Percentiles rank a stretch among this genome's conserved stretches.
Conservation (phyloP, 2,888 invertebrate species). For the Tipula confusa region DNA sequence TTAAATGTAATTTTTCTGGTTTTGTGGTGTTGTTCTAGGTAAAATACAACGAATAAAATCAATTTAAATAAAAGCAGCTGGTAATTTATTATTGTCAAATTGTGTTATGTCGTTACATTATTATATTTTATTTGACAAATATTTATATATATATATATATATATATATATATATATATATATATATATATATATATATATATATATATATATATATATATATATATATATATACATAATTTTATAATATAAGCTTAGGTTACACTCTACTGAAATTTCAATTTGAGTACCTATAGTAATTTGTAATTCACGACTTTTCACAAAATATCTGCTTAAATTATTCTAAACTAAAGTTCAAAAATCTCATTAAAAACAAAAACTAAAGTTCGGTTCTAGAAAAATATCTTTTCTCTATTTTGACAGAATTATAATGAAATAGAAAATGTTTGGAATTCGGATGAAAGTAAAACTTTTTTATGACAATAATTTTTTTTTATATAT, state of each 20-base stretch:
- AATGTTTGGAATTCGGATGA: conserved; percentile 12
- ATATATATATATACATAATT: too few relatives aligned
- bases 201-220: too few relatives aligned
- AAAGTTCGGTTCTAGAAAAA: neutral
- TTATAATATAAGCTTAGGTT: too few relatives aligned
- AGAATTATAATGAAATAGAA: conserved; percentile 20
- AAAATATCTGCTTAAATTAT: neutral
- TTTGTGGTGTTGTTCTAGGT: neutral
- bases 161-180: too few relatives aligned
- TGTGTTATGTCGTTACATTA: neutral
- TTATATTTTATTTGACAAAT: neutral
- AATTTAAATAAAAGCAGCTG: neutral
- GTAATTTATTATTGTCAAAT: neutral
- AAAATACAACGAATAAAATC: neutral
- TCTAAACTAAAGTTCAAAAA: conserved; percentile 25
- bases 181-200: too few relatives aligned
- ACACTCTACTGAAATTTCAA: too few relatives aligned
- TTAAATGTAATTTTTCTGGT: neutral
- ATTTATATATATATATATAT: too few relatives aligned
- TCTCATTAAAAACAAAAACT: neutral
- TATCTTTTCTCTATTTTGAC: neutral
- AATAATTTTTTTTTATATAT: neutral
- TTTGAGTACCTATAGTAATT: too few relatives aligned
- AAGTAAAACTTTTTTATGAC: conserved; percentile 13
- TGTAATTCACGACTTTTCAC: neutral